Evolutionary conservation across 2,797 vertebrate genomes (phyloP), one percentile per base, ranked within the genome.

Genomic region (Manis javanica): DNA sequence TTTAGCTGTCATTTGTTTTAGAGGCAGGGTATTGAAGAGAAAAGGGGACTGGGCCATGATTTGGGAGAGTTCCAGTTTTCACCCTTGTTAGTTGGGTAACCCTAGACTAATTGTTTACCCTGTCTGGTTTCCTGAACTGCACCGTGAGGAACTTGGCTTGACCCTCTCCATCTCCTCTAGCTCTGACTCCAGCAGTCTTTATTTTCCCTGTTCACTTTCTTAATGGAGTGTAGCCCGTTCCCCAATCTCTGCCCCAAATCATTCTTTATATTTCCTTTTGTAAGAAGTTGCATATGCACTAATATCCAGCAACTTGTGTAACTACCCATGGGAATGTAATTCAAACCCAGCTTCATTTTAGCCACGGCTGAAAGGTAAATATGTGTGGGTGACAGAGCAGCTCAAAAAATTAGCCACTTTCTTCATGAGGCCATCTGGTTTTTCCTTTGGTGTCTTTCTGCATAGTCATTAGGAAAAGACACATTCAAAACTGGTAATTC

Each of bases 401-500:
- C 74, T 57, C 21, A 3, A 21, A 86, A 68, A 61, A 49, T 19
- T 31, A 85, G 49, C 37, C 61, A 18, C 61, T 93, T 90, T 11
- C 71, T 87, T 55, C 90, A 84, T 84, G 34, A 95, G 77, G 75
- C 92, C 84, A 94, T 83, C 90, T 96, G 91, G 57, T 90, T 59
- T 86, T 42, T 77, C 69, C 86, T 94, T 8, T 7, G 11, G 31
- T 64, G 42, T 49, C 85, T 74, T 96, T 87, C 77, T 37, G 16
- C 31, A 29, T 15, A n/a, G 21, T 68, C 37, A 31, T 37, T 11
- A 83, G 78, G 64, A 84, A 84, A 78, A 83, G 82, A 87, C 31
- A 66, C 59, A 59, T 66, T 39, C 49, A 61, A 85, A 61, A 39
- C 31, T 86, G n/a, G n/a, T 72, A 15, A 63, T 49, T 90, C 49